Base-by-base conservation (phyloP, 2,113 vertebrate species). In the Myotis lucifugus region DNA sequence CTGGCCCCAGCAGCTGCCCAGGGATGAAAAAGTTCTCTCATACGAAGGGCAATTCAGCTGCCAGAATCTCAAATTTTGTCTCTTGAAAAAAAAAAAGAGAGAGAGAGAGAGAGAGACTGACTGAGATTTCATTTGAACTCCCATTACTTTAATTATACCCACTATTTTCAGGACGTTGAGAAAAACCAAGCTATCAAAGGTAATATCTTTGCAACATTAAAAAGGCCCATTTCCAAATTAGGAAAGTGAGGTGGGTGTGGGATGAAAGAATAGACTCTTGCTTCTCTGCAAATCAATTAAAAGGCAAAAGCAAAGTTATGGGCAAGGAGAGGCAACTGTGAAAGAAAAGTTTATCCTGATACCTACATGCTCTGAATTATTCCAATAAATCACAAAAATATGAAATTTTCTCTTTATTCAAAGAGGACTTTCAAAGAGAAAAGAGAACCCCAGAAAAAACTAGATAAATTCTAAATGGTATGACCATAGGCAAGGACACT, bases 181-280 rank as follows among this genome's bases (percentile, higher is more conserved):
- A 77, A 96, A 97, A 84, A 64, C 91, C 94, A 95, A 96, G 93
- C 81, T 66, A 92, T 95, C 85, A 3, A 32, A 89, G 76, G 67
- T 25, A 90, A 42, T 76, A 81, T 52, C 77, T 96, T 87, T 29
- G 0, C 9, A 93, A 54, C 8, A 2, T 86, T 98, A 70, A 85
- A 70, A 76, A 76, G 32, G 27, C 73, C 29, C 46, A 50, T 77
- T 77, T 77, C 85, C 37, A 96, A 96, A 97, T 88, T 69, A 76
- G 56, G 21, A 37, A 61, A 78, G 8, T 23, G 56, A 10, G 21
- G 14, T 2, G 0, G 17, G 32, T n/a, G 72, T 92, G 74, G 56
- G 6, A 50, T 93, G 86, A 25, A 93, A 88, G 59, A 96, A 91
- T 61, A 34, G 54, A 70, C 50, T 79, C 77, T 8, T 42, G 86